Evolutionary conservation across 1,140 invertebrate genomes (phyloP).

Genomic region (Drosophila ficusphila): DNA sequence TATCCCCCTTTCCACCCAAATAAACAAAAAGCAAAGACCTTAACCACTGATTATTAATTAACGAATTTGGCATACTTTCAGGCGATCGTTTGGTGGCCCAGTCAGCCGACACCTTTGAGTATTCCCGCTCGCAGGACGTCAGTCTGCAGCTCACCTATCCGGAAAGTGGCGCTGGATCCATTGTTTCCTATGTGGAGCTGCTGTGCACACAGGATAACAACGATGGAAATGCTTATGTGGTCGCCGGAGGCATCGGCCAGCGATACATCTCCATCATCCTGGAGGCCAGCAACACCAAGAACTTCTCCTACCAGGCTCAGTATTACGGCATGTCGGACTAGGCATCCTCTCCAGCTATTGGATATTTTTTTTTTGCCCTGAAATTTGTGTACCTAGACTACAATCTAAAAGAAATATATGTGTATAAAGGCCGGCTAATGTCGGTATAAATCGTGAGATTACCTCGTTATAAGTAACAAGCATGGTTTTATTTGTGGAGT

Average conservation of each 20-base stretch:
- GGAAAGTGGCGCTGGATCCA: slow-evolving; percentile 49
- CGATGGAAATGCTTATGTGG: slow-evolving; percentile 72
- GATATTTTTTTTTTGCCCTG: background rate
- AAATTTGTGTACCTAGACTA: background rate
- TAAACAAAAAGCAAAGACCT: slow-evolving; percentile 5
- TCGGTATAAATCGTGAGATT: background rate
- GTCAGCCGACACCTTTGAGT: slow-evolving; percentile 57
- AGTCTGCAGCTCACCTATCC: slow-evolving; percentile 74
- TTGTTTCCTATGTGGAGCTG: slow-evolving; percentile 73
- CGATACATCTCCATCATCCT: slow-evolving; percentile 73
- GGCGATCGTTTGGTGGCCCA: slow-evolving; percentile 72
- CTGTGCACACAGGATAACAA: slow-evolving; percentile 64
- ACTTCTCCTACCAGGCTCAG: slow-evolving; percentile 68
- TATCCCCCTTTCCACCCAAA: no score
- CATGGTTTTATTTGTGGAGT: background rate
- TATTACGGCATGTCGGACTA: slow-evolving; percentile 55
- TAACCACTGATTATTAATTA: background rate
- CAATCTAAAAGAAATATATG: background rate
- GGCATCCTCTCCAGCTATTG: background rate
- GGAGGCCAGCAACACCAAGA: slow-evolving; percentile 64
- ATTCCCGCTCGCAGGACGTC: slow-evolving; percentile 58
- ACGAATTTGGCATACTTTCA: slow-evolving; percentile 46
- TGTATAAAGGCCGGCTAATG: background rate
- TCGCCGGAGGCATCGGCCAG: slow-evolving; percentile 77
- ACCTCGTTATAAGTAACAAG: background rate